Conservation (phyloP, 2,797 vertebrate genomes). For the Decapterus maruadsi region DNA sequence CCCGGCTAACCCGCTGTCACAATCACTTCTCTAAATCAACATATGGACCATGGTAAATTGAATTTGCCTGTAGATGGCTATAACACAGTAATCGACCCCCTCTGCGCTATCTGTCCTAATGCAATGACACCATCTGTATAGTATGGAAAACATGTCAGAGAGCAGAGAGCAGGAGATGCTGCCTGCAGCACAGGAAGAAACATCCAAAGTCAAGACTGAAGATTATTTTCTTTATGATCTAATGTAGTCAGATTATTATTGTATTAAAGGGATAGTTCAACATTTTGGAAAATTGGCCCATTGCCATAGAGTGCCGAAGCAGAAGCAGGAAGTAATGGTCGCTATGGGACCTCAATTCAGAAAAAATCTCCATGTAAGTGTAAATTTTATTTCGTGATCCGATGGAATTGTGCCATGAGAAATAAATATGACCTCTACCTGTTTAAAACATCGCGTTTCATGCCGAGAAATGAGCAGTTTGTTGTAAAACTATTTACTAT, state of each 20-base stretch:
- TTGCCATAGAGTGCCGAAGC: too few relatives aligned
- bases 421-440: too few relatives aligned
- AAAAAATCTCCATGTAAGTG: too few relatives aligned
- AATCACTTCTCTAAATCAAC: constrained; percentile 39
- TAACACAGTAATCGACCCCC: constrained; percentile 34
- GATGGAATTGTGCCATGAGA: too few relatives aligned
- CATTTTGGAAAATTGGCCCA: too few relatives aligned
- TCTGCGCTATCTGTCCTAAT: constrained; percentile 16
- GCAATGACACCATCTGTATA: constrained; percentile 21
- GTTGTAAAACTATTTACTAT: too few relatives aligned
- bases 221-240: constrained; percentile 8
- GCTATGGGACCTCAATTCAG: too few relatives aligned
- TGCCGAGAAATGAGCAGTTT: too few relatives aligned
- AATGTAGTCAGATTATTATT: not conserved
- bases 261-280: not conserved
- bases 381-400: too few relatives aligned
- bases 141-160: constrained; percentile 34
- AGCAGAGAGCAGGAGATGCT: constrained; percentile 6
- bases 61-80: constrained; percentile 34
- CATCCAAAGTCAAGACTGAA: not conserved
- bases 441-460: too few relatives aligned
- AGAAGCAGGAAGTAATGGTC: too few relatives aligned
- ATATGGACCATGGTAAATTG: constrained; percentile 21
- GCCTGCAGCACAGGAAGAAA: not conserved
- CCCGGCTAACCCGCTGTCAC: constrained; percentile 7